Percentiles rank a stretch among this genome's conserved stretches.
phyloP scores from a whole-genome alignment of 2,113 vertebrate genomes.

The Chloropsis hardwickii region DNA sequence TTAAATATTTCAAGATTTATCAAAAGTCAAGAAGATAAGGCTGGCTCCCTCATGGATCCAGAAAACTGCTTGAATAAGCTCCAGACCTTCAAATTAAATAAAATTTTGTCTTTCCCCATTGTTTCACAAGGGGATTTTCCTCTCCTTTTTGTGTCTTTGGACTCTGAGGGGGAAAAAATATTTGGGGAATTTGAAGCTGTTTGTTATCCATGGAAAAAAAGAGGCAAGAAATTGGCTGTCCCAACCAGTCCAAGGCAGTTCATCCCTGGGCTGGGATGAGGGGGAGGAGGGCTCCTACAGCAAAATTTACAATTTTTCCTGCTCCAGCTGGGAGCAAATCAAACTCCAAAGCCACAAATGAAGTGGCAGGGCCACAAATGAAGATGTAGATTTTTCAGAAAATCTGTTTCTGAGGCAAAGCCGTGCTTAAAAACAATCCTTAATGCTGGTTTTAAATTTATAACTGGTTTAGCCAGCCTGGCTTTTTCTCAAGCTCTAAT shows the following conservation, averaged over 20 bases:
- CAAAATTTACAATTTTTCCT: neutral
- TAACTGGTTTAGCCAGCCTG: neutral
- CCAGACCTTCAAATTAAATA: neutral
- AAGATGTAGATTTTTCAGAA: neutral
- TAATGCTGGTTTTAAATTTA: neutral
- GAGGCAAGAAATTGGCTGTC: neutral
- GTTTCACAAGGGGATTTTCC: neutral
- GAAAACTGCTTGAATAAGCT: neutral
- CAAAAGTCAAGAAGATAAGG: conserved; percentile 26
- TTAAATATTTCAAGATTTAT: conserved; percentile 56
- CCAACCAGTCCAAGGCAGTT: neutral
- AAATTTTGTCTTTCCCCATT: neutral
- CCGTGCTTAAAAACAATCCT: neutral
- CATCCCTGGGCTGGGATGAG: neutral
- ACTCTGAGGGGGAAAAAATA: neutral
- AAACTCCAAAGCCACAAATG: neutral
- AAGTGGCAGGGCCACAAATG: neutral
- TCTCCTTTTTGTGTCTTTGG: neutral
- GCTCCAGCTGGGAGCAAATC: neutral
- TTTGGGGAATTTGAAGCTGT: neutral
- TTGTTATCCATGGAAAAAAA: neutral
- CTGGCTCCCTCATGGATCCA: neutral
- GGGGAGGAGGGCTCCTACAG: neutral
- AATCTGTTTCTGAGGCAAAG: neutral
- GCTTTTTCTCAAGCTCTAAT: neutral